Evolutionary conservation across 2,888 invertebrate genomes (phyloP).

Genomic region (Lymantria dispar): DNA sequence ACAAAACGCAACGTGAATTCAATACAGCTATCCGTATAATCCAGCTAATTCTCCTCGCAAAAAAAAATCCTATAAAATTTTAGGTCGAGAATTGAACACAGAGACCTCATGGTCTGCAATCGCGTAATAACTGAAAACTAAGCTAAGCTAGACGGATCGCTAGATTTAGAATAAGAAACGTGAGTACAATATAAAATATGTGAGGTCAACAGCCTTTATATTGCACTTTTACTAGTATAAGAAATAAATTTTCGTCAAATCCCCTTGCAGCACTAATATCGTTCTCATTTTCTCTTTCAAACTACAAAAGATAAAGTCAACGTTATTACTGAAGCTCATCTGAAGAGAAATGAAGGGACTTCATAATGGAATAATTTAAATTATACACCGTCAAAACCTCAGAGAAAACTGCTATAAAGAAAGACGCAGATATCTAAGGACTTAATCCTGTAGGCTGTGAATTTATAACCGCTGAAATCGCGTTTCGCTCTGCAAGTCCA

Average conservation of each 20-base stretch:
- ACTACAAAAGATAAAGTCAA: slow-evolving; percentile 28
- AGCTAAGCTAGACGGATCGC: no score
- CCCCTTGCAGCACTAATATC: slow-evolving; percentile 2
- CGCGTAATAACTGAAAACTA: no score
- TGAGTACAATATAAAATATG: no score
- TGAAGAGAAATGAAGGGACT: slow-evolving; percentile 36
- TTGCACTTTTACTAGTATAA: slow-evolving; percentile 3
- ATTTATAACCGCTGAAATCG: slow-evolving; percentile 60
- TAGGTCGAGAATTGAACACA: no score
- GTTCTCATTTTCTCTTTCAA: slow-evolving; percentile 1
- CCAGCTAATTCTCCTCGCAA: no score
- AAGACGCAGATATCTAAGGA: slow-evolving; percentile 54
- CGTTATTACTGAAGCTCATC: slow-evolving; percentile 28
- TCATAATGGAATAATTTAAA: slow-evolving; percentile 66
- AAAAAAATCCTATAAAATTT: no score
- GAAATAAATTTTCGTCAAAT: slow-evolving; percentile 9
- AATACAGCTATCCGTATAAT: slow-evolving; percentile 48
- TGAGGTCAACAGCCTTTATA: slow-evolving; percentile 9
- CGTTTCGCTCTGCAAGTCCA: slow-evolving; percentile 55
- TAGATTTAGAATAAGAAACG: no score
- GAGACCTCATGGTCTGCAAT: no score
- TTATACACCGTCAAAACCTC: slow-evolving; percentile 57
- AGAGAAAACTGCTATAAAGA: slow-evolving; percentile 59
- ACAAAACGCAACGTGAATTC: slow-evolving; percentile 33
- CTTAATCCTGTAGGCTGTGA: slow-evolving; percentile 57